These are phyloP conservation scores for Hormaphis cornu DNA, from an alignment of 1,140 invertebrate genomes.

Conservation along the genomic window DNA sequence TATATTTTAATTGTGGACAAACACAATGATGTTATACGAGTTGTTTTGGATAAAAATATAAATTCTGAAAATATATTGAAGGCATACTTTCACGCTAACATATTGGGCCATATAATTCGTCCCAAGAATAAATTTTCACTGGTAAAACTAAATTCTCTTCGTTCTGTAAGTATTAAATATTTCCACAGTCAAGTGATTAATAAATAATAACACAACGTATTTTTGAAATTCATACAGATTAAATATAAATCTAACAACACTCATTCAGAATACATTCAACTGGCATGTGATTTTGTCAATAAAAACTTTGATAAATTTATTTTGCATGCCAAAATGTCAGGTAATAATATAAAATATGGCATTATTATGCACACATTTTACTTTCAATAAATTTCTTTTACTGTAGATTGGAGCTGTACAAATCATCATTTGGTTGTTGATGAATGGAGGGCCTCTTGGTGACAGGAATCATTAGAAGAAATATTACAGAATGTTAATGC, in stretches of 20 bases:
- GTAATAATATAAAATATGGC: conserved; percentile 15
- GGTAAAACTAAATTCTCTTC: conserved; percentile 5
- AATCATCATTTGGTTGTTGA: conserved; percentile 33
- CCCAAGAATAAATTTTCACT: not conserved
- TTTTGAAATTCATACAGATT: not conserved
- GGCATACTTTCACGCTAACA: conserved; percentile 48
- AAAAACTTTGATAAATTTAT: conserved; percentile 32
- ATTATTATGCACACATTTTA: not conserved
- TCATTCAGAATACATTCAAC: conserved; percentile 5
- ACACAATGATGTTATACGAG: conserved; percentile 49
- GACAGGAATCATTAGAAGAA: not conserved
- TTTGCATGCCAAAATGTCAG: conserved; percentile 15
- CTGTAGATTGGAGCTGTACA: conserved; percentile 32
- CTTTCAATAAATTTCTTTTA: not conserved
- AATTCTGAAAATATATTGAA: conserved; percentile 44
- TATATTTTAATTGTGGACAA: conserved; percentile 68
- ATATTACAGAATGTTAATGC: conserved; percentile 4
- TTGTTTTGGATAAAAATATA: conserved; percentile 44
- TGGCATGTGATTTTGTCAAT: conserved; percentile 28
- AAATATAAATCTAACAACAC: not conserved
- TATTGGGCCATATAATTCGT: conserved; percentile 40
- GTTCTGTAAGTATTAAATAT: conserved; percentile 18
- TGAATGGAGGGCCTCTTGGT: conserved; percentile 36
- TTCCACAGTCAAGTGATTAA: not conserved
- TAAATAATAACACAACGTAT: not conserved